These are phyloP conservation scores for Argopecten irradians DNA, from an alignment of 1,140 invertebrate species.

Conservation along the genomic window DNA sequence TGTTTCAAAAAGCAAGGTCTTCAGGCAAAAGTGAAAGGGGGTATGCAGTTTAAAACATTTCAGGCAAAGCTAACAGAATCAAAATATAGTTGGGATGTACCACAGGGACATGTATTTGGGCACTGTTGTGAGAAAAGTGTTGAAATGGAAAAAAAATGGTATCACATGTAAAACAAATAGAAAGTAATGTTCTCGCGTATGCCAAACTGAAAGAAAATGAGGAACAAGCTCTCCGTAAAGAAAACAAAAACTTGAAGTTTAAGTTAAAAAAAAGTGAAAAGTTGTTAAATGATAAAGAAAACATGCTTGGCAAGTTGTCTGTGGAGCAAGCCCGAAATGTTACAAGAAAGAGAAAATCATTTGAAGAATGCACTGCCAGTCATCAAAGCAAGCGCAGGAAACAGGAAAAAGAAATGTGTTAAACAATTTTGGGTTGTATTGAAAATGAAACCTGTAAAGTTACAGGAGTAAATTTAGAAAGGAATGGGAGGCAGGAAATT, in stretches of 20 bases:
- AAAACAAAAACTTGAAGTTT: not conserved
- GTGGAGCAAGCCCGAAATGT: not conserved
- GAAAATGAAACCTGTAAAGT: not conserved
- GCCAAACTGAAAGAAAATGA: not conserved
- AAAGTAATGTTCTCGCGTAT: not conserved
- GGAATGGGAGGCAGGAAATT: not conserved
- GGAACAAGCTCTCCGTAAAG: not conserved
- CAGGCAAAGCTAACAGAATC: not conserved
- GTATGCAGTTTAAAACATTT: not conserved
- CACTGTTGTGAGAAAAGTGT: not conserved
- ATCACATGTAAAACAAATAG: not conserved
- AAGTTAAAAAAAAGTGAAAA: not conserved
- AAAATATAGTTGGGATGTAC: not conserved
- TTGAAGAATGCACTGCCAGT: not conserved
- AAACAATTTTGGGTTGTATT: not conserved
- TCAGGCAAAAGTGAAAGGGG: not conserved
- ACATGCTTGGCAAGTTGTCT: not conserved
- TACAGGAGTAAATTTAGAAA: not conserved
- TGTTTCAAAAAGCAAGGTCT: not conserved
- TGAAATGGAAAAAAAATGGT: not conserved
- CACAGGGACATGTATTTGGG: not conserved
- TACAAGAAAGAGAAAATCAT: not conserved
- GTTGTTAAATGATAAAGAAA: not conserved
- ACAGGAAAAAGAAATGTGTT: not conserved
- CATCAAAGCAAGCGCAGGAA: not conserved